Evolutionary conservation across 2,888 invertebrate genomes (phyloP).

Genomic region (Itoplectis maculator): DNA sequence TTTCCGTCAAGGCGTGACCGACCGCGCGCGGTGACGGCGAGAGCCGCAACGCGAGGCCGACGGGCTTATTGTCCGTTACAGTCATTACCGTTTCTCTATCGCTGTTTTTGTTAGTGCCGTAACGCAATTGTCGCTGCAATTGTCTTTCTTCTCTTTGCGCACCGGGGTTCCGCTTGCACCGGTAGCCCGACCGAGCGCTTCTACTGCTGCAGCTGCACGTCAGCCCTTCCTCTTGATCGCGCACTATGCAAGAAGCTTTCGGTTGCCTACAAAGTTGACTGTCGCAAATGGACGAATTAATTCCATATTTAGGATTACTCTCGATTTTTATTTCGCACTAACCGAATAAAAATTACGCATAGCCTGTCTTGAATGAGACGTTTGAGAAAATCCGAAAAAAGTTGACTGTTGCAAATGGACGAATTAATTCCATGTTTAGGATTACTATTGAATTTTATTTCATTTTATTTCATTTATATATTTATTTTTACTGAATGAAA

Average conservation of each 20-base stretch:
- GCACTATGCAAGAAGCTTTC: neutral
- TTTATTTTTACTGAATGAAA: neutral
- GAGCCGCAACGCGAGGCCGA: constrained; percentile 56
- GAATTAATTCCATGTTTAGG: too few species aligned
- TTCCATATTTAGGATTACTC: too few species aligned
- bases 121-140: constrained; percentile 63
- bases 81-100: constrained; percentile 64
- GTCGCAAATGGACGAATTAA: neutral
- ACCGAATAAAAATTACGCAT: neutral
- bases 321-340: too few species aligned
- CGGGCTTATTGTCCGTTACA: constrained; percentile 64
- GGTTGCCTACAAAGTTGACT: neutral
- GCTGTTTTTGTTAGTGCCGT: constrained; percentile 66
- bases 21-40: constrained; percentile 56
- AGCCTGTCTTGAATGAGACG: neutral
- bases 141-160: constrained; percentile 47
- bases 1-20: constrained; percentile 74
- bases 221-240: neutral
- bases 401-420: too few species aligned
- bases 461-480: constrained; percentile 19
- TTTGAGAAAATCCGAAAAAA: constrained; percentile 21
- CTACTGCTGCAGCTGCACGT: too few species aligned
- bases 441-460: too few species aligned
- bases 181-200: neutral
- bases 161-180: neutral